Evolutionary conservation across 1,140 invertebrate species (phyloP).

Genomic region (Pseudomyrmex sp.): DNA sequence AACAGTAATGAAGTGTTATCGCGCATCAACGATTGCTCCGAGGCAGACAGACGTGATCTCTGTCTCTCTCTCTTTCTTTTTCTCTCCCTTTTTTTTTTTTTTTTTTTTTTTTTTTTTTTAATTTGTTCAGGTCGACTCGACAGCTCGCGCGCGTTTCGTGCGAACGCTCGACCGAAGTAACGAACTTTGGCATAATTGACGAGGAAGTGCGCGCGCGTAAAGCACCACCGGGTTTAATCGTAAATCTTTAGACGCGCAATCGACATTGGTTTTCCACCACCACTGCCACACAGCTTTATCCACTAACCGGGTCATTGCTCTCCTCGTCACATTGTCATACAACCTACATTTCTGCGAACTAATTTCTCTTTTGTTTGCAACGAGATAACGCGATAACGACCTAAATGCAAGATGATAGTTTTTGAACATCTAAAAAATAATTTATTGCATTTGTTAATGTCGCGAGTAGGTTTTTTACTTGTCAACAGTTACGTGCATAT

Average conservation of each 20-base stretch:
- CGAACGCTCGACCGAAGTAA: constrained; percentile 48
- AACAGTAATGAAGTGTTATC: constrained; percentile 33
- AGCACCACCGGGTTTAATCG: constrained; percentile 62
- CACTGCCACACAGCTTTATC: constrained; percentile 27
- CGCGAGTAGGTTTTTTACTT: too few relatives aligned
- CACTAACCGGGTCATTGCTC: constrained; percentile 25
- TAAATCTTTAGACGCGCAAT: constrained; percentile 66
- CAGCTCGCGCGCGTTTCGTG: constrained; percentile 47
- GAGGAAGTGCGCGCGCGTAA: constrained; percentile 59
- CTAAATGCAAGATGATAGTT: too few relatives aligned
- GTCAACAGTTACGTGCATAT: too few relatives aligned
- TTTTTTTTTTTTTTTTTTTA: neutral
- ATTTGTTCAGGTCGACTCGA: constrained; percentile 52
- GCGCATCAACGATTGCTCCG: constrained; percentile 36
- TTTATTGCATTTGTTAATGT: too few relatives aligned
- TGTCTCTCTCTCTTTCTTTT: constrained; percentile 10
- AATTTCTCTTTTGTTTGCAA: constrained; percentile 21
- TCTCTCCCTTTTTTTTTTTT: neutral
- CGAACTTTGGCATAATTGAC: constrained; percentile 63
- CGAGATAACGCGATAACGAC: too few relatives aligned
- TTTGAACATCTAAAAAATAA: too few relatives aligned
- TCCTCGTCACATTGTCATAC: neutral
- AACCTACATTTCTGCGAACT: neutral
- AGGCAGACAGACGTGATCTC: constrained; percentile 22
- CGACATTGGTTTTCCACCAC: constrained; percentile 51